Evolutionary conservation across 2,888 invertebrate genomes (phyloP), one percentile per base, ranked within the genome.

Genomic region (Nymphalis c-album): DNA sequence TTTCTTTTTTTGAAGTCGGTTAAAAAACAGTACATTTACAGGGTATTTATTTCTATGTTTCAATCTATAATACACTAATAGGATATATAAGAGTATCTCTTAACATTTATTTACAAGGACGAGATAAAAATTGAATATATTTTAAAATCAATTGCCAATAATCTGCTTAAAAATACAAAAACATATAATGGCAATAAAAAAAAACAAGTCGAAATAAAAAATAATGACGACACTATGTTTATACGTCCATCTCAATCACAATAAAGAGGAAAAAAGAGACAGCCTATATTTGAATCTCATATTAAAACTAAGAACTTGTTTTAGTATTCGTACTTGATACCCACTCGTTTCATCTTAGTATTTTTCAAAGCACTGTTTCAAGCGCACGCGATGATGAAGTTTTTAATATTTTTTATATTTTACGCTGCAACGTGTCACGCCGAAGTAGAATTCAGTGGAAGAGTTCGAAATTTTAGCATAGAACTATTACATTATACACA

Each of bases 401-500:
- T 75, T 55, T 73, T 77, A 65, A 71, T 79, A 71, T 67, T 86
- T 48, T 72, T 86, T 58, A 74, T 88, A 48, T 77, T 85, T 69
- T 76, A 81, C 62, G 73, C 83, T 71, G 77, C 84, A 62, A 71
- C 80, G 70, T 86, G 86, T 78, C 80, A 83, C 67, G 84, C 86
- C 75, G 80, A 80, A 16, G 71, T 83, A 13, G 87, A 91, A 16
- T 91, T 91, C 71, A 86, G 83, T 77, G 87, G 84, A 20, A 77
- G 90, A 69, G 85, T 90, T 13, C 81, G 90, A 61, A 91, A 91
- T 70, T 91, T 91, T 70, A 91, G 91, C 69, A 81, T 91, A 16
- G 91, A 90, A 73, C 71, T 92, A 0, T 71, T 92, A 17, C 83
- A 91, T 71, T 80, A 85, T 50, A 90, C 91, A 2, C 88, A 87